Conservation (phyloP, 1,140 invertebrate genomes). For the Rhopalosiphum maidis region DNA sequence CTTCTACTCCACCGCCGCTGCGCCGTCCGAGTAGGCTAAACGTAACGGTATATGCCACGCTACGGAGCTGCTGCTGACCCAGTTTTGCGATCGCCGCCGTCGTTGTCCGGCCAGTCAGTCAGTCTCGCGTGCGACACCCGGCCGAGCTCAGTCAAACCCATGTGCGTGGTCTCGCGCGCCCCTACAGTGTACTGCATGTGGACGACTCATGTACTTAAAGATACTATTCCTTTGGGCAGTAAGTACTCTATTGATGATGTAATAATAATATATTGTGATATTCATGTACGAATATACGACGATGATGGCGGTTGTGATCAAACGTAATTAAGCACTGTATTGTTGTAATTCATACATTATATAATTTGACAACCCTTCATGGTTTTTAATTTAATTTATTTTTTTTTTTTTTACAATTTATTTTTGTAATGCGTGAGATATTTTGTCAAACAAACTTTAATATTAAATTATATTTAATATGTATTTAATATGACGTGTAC, state of each 20-base stretch:
- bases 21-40: constrained; percentile 53
- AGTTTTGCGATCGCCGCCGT: constrained; percentile 33
- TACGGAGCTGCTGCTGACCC: constrained; percentile 47
- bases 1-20: not conserved
- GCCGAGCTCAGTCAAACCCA: constrained; percentile 53
- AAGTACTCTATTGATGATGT: constrained; percentile 30
- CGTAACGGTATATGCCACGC: constrained; percentile 50
- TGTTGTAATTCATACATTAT: not conserved
- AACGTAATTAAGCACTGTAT: not conserved
- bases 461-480: too few relatives aligned
- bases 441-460: not conserved
- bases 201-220: constrained; percentile 57
- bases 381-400: not conserved
- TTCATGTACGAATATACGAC: not conserved
- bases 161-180: constrained; percentile 56
- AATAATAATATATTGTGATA: not conserved
- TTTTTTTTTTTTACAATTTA: not conserved
- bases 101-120: constrained; percentile 12
- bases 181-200: constrained; percentile 57
- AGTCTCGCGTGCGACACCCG: constrained; percentile 57
- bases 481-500: not conserved
- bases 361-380: not conserved
- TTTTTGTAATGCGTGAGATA: not conserved
- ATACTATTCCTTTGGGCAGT: constrained; percentile 57
- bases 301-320: not conserved